Evolutionary conservation across 2,113 vertebrate genomes (phyloP).

Genomic region (Poeciliopsis turrubarensis): DNA sequence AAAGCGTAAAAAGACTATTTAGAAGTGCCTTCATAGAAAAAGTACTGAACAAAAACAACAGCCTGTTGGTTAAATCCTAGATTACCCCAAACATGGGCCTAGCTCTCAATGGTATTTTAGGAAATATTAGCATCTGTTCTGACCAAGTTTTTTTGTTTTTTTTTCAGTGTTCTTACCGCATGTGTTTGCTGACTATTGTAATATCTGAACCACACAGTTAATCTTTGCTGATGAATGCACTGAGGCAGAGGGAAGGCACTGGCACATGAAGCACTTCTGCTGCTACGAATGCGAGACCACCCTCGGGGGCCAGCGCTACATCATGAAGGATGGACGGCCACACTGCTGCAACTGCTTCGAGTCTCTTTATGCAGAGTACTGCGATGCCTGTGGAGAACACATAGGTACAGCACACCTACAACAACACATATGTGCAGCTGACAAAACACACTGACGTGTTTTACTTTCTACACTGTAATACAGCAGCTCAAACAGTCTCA

Average conservation of each 20-base stretch:
- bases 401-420: constrained; percentile 84
- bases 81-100: background rate
- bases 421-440: constrained; percentile 4
- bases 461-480: constrained; percentile 22
- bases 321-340: constrained; percentile 96
- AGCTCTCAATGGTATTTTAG: background rate
- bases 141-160: background rate
- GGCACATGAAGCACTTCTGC: constrained; percentile 99
- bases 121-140: background rate
- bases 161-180: background rate
- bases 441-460: constrained; percentile 24
- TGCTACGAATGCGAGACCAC: constrained; percentile 95
- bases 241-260: constrained; percentile 95
- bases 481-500: constrained; percentile 35
- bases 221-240: constrained; percentile 99
- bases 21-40: background rate
- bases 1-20: background rate
- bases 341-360: constrained; percentile 99
- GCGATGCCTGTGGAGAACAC: constrained; percentile 96
- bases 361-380: constrained; percentile 95
- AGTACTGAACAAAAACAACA: background rate
- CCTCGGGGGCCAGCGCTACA: constrained; percentile 96
- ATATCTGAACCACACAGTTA: constrained; percentile 80
- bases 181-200: constrained; percentile 25
- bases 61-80: background rate